A percentile compares a stretch with the other conserved stretches of the same genome.
Evolutionary conservation across 2,888 invertebrate genomes (phyloP).

Genomic region (Acanthosoma haemorrhoidale): DNA sequence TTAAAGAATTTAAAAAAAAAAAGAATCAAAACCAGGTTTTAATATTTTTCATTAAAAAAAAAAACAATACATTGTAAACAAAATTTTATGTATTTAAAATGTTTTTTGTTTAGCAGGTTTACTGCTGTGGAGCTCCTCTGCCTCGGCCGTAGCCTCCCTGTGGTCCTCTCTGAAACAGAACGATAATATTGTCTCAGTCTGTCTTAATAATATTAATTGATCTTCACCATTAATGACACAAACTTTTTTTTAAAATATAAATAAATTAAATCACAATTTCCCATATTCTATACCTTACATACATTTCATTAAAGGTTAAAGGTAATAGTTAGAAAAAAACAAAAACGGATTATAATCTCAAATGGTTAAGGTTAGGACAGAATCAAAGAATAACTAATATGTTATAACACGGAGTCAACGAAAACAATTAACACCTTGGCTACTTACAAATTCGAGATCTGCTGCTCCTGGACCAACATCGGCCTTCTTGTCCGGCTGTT

Average conservation of each 20-base stretch:
- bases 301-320: no score
- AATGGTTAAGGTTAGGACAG: no score
- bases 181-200: no score
- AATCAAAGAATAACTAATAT: no score
- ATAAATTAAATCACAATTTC: no score
- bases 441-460: slow-evolving; percentile 78
- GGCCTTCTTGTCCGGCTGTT: slow-evolving; percentile 82
- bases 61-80: slow-evolving; percentile 31
- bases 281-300: no score
- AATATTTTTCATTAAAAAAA: slow-evolving; percentile 27
- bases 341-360: no score
- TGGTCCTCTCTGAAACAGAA: slow-evolving; percentile 62
- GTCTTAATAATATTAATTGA: no score
- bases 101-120: slow-evolving; percentile 47
- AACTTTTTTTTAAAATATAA: no score
- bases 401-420: no score
- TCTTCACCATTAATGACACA: no score
- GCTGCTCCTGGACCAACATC: slow-evolving; percentile 94
- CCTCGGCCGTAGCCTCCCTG: slow-evolving; percentile 77
- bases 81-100: slow-evolving; percentile 31
- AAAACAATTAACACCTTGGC: slow-evolving; percentile 43
- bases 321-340: no score
- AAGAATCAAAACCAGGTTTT: neutral
- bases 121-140: slow-evolving; percentile 54
- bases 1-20: neutral